These are phyloP conservation scores for Lampris megalopsis DNA, from an alignment of 2,113 vertebrate genomes.

Conservation along the genomic window DNA sequence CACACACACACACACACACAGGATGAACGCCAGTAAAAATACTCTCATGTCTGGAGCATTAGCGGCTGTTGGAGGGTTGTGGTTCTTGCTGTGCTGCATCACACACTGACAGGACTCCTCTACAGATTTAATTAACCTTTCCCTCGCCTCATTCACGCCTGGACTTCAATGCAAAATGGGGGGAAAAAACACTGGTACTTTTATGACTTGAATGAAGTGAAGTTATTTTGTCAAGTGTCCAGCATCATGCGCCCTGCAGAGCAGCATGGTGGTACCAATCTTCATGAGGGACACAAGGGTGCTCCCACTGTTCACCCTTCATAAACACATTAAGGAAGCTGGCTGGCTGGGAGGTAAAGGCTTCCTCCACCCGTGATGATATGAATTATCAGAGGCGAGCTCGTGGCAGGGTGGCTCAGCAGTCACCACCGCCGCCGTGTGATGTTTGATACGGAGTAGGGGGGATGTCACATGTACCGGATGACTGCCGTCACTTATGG, in stretches of 20 bases:
- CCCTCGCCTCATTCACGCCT: constrained; percentile 49
- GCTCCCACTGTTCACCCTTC: not conserved
- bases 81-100: constrained; percentile 62
- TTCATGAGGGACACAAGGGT: not conserved
- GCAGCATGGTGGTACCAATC: not conserved
- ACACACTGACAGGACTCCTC: constrained; percentile 63
- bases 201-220: constrained; percentile 44
- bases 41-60: no score
- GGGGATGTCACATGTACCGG: constrained; percentile 56
- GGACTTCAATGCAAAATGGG: constrained; percentile 38
- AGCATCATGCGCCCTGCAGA: constrained; percentile 22
- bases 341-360: constrained; percentile 16
- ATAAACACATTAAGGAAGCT: constrained; percentile 43
- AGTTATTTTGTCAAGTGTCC: constrained; percentile 35
- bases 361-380: constrained; percentile 43
- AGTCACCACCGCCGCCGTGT: constrained; percentile 31
- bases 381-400: no score
- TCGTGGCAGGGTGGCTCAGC: no score
- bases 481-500: constrained; percentile 59
- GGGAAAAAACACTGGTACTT: constrained; percentile 13
- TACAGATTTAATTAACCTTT: constrained; percentile 78
- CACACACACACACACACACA: not conserved
- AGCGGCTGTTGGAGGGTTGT: constrained; percentile 30
- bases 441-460: constrained; percentile 34
- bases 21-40: no score